phyloP scores from a whole-genome alignment of 2,888 invertebrate genomes.

The Auanema sp. region DNA sequence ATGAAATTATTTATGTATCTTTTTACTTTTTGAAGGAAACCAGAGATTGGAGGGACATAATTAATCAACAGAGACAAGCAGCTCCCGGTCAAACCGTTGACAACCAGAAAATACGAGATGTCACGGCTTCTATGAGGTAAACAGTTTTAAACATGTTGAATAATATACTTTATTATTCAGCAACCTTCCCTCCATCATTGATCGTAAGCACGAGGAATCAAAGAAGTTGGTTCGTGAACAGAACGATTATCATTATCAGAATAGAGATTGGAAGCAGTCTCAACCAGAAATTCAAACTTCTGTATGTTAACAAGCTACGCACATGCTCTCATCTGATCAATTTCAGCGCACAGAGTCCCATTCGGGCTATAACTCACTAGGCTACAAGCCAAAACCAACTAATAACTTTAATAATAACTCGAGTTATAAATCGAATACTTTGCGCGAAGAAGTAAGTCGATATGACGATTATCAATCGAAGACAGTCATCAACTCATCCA shows the following conservation, averaged over 20 bases:
- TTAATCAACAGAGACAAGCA: slow-evolving; percentile 46
- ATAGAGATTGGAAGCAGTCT: too few species aligned
- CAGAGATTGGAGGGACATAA: slow-evolving; percentile 45
- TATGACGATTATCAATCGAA: neutral
- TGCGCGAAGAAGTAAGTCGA: too few species aligned
- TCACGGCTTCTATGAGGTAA: slow-evolving; percentile 16
- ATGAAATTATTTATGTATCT: neutral
- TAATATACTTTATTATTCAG: slow-evolving; percentile 12
- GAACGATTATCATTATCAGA: slow-evolving; percentile 5
- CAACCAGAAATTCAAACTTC: too few species aligned
- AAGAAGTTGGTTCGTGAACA: slow-evolving; percentile 13
- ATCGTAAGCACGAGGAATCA: slow-evolving; percentile 31
- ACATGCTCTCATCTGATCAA: too few species aligned
- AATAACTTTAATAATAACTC: too few species aligned
- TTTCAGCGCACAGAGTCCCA: too few species aligned
- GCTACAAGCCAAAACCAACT: too few species aligned
- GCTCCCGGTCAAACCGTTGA: slow-evolving; percentile 34
- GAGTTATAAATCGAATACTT: too few species aligned
- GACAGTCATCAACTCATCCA: neutral
- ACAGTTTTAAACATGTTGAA: neutral
- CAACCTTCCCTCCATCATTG: slow-evolving; percentile 39
- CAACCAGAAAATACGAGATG: slow-evolving; percentile 16
- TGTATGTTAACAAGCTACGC: too few species aligned
- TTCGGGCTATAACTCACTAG: too few species aligned
- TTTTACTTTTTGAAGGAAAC: slow-evolving; percentile 30